These are phyloP conservation scores for Drosophila borealis DNA, from an alignment of 2,888 invertebrate species.

Conservation along the genomic window DNA sequence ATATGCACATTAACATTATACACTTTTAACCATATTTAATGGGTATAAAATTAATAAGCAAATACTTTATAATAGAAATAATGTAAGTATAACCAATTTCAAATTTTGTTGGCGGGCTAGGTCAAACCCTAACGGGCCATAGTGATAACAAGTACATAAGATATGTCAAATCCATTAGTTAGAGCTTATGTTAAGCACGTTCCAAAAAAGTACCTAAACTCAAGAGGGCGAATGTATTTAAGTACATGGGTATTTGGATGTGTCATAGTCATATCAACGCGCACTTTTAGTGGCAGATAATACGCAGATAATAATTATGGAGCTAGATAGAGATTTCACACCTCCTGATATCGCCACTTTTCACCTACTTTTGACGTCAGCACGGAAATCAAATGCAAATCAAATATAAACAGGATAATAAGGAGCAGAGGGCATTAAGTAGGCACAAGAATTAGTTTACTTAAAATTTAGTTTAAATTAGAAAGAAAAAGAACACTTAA, in stretches of 20 bases:
- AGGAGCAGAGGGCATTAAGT: too few species aligned
- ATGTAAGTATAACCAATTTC: not conserved
- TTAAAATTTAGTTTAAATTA: too few species aligned
- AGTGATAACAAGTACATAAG: not conserved
- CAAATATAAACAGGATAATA: too few species aligned
- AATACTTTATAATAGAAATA: not conserved
- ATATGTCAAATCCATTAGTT: not conserved
- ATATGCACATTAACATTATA: too few species aligned
- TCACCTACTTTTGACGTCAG: not conserved
- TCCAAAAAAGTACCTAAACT: not conserved
- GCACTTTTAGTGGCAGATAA: slow-evolving; percentile 35
- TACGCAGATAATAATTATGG: slow-evolving; percentile 36
- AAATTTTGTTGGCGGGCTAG: not conserved
- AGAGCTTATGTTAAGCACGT: not conserved
- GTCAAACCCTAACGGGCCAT: not conserved
- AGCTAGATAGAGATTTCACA: slow-evolving; percentile 16
- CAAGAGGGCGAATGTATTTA: not conserved
- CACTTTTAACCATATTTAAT: too few species aligned
- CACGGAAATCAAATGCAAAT: not conserved
- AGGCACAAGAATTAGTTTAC: too few species aligned
- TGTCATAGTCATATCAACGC: slow-evolving; percentile 45
- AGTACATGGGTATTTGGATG: slow-evolving; percentile 13
- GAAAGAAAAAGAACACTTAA: too few species aligned
- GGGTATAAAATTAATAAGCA: not conserved
- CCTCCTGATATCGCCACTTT: slow-evolving; percentile 15